phyloP scores from a whole-genome alignment of 2,797 vertebrate genomes.

The Sebastes cheni region DNA sequence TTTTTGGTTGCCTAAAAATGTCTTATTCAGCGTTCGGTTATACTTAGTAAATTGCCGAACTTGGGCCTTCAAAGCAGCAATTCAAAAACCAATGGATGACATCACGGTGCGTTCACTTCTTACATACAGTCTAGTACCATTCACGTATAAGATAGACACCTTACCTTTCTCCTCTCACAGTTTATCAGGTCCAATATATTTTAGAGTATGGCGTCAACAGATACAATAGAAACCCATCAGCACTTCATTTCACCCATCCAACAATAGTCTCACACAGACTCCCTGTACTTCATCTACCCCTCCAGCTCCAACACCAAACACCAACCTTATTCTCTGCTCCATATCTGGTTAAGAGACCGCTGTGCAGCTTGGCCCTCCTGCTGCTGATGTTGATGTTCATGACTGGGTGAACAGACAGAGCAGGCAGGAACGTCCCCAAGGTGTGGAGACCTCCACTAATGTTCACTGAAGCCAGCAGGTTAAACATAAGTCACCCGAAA shows the following conservation, averaged over 20 bases:
- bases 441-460: neutral
- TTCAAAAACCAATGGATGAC: too few relatives aligned
- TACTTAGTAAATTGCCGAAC: too few relatives aligned
- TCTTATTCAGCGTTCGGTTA: too few relatives aligned
- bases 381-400: constrained; percentile 40
- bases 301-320: neutral
- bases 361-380: constrained; percentile 14
- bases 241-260: neutral
- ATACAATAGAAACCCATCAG: neutral
- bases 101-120: too few relatives aligned
- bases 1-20: too few relatives aligned
- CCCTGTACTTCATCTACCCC: neutral
- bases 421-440: constrained; percentile 7
- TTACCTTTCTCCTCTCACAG: too few relatives aligned
- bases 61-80: too few relatives aligned
- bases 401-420: constrained; percentile 5
- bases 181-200: neutral
- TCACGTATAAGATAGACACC: neutral
- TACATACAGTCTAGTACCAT: neutral
- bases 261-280: neutral
- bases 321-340: neutral
- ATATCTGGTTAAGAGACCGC: constrained; percentile 7
- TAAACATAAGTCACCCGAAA: neutral
- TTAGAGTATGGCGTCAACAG: neutral
- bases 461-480: constrained; percentile 21